These are phyloP conservation scores for Colius striatus DNA, from an alignment of 2,113 vertebrate species.

Conservation along the genomic window DNA sequence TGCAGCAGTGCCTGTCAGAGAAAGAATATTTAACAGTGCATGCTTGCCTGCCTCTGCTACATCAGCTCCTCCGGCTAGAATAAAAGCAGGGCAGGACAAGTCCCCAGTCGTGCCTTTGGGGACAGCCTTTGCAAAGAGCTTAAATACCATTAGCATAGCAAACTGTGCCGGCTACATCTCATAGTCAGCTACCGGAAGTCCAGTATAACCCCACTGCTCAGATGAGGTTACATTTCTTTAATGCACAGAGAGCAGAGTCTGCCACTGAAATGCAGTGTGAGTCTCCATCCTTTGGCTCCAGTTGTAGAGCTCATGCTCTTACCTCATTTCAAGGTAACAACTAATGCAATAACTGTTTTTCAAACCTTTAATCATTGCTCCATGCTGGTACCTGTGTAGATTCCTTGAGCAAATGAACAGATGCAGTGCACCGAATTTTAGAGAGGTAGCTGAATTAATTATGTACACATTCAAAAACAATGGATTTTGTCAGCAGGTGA, in stretches of 20 bases:
- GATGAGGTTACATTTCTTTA: slow-evolving; percentile 9
- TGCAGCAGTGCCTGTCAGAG: neutral
- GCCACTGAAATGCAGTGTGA: neutral
- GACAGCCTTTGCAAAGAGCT: slow-evolving; percentile 16
- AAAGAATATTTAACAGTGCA: neutral
- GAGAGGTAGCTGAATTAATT: neutral
- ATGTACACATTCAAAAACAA: neutral
- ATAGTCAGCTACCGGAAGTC: neutral
- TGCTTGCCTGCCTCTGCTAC: neutral
- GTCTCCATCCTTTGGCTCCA: neutral
- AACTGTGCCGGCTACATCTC: neutral
- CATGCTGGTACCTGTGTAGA: neutral
- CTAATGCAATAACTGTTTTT: neutral
- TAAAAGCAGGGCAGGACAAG: neutral
- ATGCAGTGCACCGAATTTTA: neutral
- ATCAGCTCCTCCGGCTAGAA: neutral
- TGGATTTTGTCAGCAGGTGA: neutral
- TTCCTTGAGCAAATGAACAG: neutral
- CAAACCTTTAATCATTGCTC: neutral
- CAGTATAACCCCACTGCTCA: neutral
- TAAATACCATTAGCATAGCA: neutral
- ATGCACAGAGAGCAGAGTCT: neutral
- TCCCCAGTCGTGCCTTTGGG: neutral
- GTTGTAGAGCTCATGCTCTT: neutral
- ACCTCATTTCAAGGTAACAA: neutral